phyloP scores from a whole-genome alignment of 2,888 invertebrate genomes.

The Phlogophora meticulosa region DNA sequence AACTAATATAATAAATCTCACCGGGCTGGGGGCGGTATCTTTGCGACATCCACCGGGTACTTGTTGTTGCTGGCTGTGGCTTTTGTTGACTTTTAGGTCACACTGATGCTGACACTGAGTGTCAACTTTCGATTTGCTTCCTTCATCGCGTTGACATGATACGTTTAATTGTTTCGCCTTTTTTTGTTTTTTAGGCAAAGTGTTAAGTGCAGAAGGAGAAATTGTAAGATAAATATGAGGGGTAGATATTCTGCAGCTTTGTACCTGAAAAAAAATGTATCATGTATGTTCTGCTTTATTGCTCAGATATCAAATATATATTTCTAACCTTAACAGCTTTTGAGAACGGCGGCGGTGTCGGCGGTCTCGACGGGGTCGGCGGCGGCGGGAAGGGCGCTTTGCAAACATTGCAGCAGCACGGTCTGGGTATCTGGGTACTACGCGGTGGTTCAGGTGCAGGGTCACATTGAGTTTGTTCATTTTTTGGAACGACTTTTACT shows the following conservation, averaged over 20 bases:
- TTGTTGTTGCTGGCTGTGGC: too few species aligned
- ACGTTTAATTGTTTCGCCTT: constrained; percentile 19
- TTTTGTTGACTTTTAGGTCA: background rate
- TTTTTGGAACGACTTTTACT: constrained; percentile 29
- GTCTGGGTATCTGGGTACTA: background rate
- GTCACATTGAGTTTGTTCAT: constrained; percentile 55
- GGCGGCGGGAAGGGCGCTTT: background rate
- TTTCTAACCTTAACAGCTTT: constrained; percentile 28
- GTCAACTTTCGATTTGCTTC: constrained; percentile 37
- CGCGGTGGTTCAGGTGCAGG: background rate
- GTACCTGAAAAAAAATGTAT: constrained; percentile 28
- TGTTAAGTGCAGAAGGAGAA: background rate
- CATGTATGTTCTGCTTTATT: background rate
- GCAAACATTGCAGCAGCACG: constrained; percentile 30
- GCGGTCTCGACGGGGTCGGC: background rate
- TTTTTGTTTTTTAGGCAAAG: constrained; percentile 13
- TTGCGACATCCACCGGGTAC: constrained; percentile 7
- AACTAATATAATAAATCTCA: constrained; percentile 17
- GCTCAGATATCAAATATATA: too few species aligned
- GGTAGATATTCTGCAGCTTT: constrained; percentile 21
- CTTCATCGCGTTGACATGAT: constrained; percentile 58
- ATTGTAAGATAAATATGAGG: background rate
- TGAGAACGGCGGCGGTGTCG: background rate
- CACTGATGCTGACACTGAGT: constrained; percentile 20
- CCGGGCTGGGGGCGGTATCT: constrained; percentile 15